phyloP scores from a whole-genome alignment of 2,888 invertebrate genomes.

The Xylota sylvarum region DNA sequence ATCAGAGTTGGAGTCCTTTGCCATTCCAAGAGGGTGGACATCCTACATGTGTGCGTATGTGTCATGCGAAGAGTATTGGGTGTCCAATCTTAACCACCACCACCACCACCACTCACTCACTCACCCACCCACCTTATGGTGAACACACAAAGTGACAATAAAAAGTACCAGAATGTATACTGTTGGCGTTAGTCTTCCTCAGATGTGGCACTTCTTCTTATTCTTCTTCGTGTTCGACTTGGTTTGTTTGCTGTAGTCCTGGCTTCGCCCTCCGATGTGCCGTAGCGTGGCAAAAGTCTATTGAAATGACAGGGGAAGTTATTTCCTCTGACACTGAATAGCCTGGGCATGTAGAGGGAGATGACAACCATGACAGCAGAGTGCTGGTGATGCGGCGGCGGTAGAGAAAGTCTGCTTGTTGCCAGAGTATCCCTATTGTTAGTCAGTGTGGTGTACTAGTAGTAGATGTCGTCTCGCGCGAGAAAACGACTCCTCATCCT shows the following conservation, averaged over 20 bases:
- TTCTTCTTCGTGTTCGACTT: neutral
- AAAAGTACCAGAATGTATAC: conserved; percentile 39
- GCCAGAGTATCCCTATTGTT: conserved; percentile 33
- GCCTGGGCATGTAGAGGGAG: conserved; percentile 52
- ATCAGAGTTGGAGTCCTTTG: conserved; percentile 22
- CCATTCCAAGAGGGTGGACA: conserved; percentile 40
- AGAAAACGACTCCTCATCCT: conserved; percentile 36
- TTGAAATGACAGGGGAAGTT: conserved; percentile 75
- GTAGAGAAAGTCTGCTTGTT: conserved; percentile 42
- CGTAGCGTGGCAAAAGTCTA: conserved; percentile 59
- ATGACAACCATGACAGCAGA: conserved; percentile 69
- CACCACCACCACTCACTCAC: conserved; percentile 36
- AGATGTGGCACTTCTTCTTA: conserved; percentile 5
- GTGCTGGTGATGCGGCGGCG: neutral
- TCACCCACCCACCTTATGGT: conserved; percentile 55
- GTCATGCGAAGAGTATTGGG: conserved; percentile 28
- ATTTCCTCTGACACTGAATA: conserved; percentile 75
- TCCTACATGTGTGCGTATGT: conserved; percentile 9
- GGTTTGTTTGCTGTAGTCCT: conserved; percentile 59
- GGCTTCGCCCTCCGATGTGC: conserved; percentile 25
- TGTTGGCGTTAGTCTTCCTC: conserved; percentile 23
- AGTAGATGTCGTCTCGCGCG: conserved; percentile 55
- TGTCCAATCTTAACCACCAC: conserved; percentile 48
- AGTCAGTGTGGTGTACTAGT: conserved; percentile 21
- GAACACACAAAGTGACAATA: conserved; percentile 56